phyloP scores from a whole-genome alignment of 1,140 invertebrate species.

The Papilio machaon region DNA sequence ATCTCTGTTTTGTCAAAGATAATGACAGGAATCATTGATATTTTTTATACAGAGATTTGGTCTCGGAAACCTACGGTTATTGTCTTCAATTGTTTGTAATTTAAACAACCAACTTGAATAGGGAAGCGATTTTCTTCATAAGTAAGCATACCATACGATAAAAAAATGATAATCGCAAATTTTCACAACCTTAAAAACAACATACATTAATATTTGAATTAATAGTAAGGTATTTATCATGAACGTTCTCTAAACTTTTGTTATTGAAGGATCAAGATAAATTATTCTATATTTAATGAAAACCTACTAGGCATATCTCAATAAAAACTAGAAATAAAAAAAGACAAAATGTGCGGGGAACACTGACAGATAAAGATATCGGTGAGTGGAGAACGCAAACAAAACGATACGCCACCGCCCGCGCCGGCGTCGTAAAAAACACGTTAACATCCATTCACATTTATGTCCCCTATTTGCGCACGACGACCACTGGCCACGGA shows the following conservation, averaged over 20 bases:
- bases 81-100: too few relatives aligned
- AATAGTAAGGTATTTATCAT: too few relatives aligned
- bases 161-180: too few relatives aligned
- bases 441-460: conserved; percentile 81
- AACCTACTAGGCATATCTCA: conserved; percentile 36
- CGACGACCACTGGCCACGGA: conserved; percentile 65
- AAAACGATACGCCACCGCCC: conserved; percentile 75
- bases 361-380: conserved; percentile 71
- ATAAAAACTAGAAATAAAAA: conserved; percentile 50
- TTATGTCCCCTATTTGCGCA: conserved; percentile 75
- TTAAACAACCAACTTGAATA: too few relatives aligned
- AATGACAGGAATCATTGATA: background rate
- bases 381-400: conserved; percentile 64
- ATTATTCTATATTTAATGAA: background rate
- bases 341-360: conserved; percentile 55
- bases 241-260: too few relatives aligned
- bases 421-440: conserved; percentile 76
- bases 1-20: background rate
- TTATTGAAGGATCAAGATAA: background rate
- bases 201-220: too few relatives aligned
- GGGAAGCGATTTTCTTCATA: too few relatives aligned
- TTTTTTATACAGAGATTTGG: background rate
- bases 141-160: too few relatives aligned
- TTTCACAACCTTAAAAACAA: too few relatives aligned
- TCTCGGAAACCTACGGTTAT: too few relatives aligned